A percentile compares a stretch with the other conserved stretches of the same genome.
Evolutionary conservation across 2,888 invertebrate species (phyloP).

Genomic region (Watsonalla cultraria): DNA sequence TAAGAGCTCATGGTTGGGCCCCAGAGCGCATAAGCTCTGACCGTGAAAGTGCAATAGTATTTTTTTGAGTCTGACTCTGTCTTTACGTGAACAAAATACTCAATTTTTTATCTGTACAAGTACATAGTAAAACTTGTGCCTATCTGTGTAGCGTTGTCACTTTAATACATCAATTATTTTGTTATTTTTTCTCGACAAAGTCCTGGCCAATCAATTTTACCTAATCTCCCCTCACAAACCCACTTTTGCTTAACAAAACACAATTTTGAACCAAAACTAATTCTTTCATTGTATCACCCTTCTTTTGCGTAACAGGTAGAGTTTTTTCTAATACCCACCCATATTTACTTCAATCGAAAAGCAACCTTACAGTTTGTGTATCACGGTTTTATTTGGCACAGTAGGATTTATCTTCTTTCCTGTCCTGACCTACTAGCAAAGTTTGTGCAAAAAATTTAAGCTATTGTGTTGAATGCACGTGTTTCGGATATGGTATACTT

Average conservation of each 20-base stretch:
- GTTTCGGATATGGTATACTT: conserved; percentile 22
- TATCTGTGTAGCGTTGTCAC: no score
- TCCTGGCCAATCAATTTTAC: conserved; percentile 22
- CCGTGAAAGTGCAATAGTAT: no score
- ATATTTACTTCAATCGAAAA: conserved; percentile 2
- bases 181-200: no score
- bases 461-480: conserved; percentile 39
- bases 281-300: conserved; percentile 19
- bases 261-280: conserved; percentile 16
- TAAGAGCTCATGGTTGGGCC: no score
- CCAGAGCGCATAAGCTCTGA: no score
- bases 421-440: conserved; percentile 28
- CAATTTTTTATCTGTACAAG: no score
- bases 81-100: no score
- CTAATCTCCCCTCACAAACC: conserved; percentile 18
- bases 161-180: no score
- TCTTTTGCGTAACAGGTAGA: conserved; percentile 50
- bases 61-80: no score
- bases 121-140: no score
- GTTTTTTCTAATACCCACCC: conserved; percentile 9
- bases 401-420: conserved; percentile 18
- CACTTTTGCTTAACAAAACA: conserved; percentile 31
- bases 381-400: not conserved
- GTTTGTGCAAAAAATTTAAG: conserved; percentile 29
- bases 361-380: conserved; percentile 2